Conservation (phyloP, 2,888 invertebrate species). For the Diadegma fenestrale region DNA sequence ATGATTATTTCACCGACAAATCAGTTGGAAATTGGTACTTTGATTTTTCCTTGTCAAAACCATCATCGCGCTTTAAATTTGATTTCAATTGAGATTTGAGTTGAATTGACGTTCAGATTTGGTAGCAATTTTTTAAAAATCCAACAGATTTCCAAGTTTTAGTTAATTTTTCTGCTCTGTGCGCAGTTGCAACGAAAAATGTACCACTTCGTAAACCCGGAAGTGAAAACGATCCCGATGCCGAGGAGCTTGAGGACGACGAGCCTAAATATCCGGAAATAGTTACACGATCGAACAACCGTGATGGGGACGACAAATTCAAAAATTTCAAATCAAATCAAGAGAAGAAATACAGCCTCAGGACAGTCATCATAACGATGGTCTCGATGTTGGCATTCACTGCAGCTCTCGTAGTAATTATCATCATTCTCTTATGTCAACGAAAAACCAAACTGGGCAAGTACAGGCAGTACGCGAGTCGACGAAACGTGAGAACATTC, state of each 20-base stretch:
- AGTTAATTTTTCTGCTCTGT: neutral
- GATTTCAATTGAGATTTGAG: no score
- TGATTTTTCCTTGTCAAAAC: no score
- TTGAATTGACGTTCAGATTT: no score
- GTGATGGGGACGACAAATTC: slow-evolving; percentile 79
- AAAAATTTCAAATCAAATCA: slow-evolving; percentile 80
- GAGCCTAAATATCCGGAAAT: slow-evolving; percentile 75
- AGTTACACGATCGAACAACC: slow-evolving; percentile 70
- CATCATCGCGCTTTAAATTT: no score
- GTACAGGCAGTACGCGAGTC: slow-evolving; percentile 86
- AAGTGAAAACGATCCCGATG: slow-evolving; percentile 77
- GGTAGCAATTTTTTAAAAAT: slow-evolving; percentile 14
- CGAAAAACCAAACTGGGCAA: slow-evolving; percentile 85
- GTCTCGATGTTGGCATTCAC: slow-evolving; percentile 83
- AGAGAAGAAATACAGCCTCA: slow-evolving; percentile 83
- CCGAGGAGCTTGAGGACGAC: slow-evolving; percentile 81
- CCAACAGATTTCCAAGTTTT: neutral
- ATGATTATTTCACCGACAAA: no score
- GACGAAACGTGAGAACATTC: slow-evolving; percentile 92
- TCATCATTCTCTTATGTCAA: slow-evolving; percentile 84
- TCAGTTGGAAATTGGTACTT: no score
- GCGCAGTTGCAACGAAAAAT: slow-evolving; percentile 80
- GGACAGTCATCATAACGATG: slow-evolving; percentile 84
- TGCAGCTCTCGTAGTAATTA: slow-evolving; percentile 80
- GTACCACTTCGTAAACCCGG: slow-evolving; percentile 81